Percentiles rank a stretch among this genome's conserved stretches.
These are phyloP conservation scores for Centropristis striata DNA, from an alignment of 2,113 vertebrate species.

Conservation along the genomic window DNA sequence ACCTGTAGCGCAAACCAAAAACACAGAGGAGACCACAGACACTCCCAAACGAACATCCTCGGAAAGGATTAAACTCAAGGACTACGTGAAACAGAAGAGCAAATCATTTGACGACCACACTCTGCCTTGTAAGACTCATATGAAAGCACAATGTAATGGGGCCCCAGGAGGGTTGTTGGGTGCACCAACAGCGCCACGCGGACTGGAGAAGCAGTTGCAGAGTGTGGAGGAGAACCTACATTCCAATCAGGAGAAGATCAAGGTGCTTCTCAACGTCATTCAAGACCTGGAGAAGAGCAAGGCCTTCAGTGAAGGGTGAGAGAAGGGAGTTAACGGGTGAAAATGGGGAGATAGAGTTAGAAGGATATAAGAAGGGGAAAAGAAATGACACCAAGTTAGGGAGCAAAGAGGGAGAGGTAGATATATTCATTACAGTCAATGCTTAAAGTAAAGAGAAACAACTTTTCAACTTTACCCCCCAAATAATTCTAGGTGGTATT, in stretches of 20 bases:
- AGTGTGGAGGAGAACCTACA: slow-evolving; percentile 94
- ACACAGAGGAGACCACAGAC: slow-evolving; percentile 32
- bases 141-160: slow-evolving; percentile 85
- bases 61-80: slow-evolving; percentile 54
- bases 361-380: neutral
- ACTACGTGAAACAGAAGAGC: slow-evolving; percentile 65
- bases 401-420: neutral
- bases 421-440: no score
- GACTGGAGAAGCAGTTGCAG: slow-evolving; percentile 91
- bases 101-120: slow-evolving; percentile 65
- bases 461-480: no score
- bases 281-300: slow-evolving; percentile 98
- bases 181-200: slow-evolving; percentile 46
- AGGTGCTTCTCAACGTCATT: slow-evolving; percentile 98
- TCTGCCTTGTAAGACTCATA: slow-evolving; percentile 73
- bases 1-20: slow-evolving; percentile 65
- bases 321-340: slow-evolving; percentile 26
- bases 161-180: slow-evolving; percentile 84
- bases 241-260: slow-evolving; percentile 99
- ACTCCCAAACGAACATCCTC: slow-evolving; percentile 33
- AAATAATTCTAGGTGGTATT: no score
- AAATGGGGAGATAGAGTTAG: slow-evolving; percentile 12
- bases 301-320: slow-evolving; percentile 96
- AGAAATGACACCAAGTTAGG: neutral
- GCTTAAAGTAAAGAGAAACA: no score